Evolutionary conservation across 1,140 invertebrate genomes (phyloP).

Genomic region (Zaprionus capensis): DNA sequence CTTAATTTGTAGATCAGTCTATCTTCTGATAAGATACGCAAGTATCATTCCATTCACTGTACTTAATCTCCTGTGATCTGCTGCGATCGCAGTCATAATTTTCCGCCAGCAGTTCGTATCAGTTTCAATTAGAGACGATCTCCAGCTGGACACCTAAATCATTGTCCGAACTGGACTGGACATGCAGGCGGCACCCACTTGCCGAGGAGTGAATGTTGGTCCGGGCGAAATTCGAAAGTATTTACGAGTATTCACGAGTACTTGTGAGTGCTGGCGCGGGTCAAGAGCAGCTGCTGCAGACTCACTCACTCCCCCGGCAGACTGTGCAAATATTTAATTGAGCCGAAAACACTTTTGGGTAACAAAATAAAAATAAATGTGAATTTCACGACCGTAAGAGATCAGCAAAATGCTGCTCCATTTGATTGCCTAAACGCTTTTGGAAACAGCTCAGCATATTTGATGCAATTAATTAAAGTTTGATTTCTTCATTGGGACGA

Average conservation of each 20-base stretch:
- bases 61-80: neutral
- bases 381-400: conserved; percentile 59
- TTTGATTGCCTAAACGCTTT: conserved; percentile 80
- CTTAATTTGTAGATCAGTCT: no score
- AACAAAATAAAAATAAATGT: conserved; percentile 44
- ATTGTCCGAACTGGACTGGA: conserved; percentile 1
- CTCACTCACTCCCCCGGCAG: conserved; percentile 5
- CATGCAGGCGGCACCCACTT: conserved; percentile 35
- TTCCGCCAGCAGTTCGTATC: neutral
- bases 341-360: conserved; percentile 43
- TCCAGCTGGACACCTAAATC: neutral
- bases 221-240: conserved; percentile 50
- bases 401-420: conserved; percentile 48
- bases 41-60: no score
- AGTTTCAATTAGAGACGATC: conserved; percentile 4
- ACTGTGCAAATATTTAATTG: conserved; percentile 75
- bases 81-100: neutral
- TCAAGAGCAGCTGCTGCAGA: conserved; percentile 7
- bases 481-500: conserved; percentile 73
- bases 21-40: no score
- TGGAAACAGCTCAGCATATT: conserved; percentile 73
- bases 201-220: conserved; percentile 32
- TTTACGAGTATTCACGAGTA: conserved; percentile 21
- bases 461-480: conserved; percentile 80
- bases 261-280: neutral